These are phyloP conservation scores for Aurelia sp. DNA, from an alignment of 30 jellyfish, hydroid and myxozoan species.

Conservation along the genomic window DNA sequence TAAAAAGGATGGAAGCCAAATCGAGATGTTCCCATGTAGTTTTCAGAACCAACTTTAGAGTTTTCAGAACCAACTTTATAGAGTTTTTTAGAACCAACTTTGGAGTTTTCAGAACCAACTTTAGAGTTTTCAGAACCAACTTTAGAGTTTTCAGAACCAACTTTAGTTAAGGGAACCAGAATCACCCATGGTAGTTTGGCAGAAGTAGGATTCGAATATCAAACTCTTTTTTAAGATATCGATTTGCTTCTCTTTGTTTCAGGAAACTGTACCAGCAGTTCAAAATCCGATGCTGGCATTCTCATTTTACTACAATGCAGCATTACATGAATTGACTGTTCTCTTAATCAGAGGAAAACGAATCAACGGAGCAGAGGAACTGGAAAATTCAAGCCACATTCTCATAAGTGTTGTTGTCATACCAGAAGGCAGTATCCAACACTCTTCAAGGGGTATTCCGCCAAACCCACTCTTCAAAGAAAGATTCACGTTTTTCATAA, in stretches of 20 bases:
- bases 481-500: slow-evolving; percentile 53
- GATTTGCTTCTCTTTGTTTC: no score
- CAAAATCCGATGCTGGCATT: slow-evolving; percentile 19
- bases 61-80: no score
- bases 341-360: slow-evolving; percentile 34
- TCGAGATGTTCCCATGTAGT: slow-evolving; percentile 17
- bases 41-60: slow-evolving; percentile 11
- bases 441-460: slow-evolving; percentile 47
- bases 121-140: no score
- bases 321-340: slow-evolving; percentile 39
- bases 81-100: no score
- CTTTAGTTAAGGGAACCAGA: background rate
- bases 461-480: slow-evolving; percentile 88
- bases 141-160: slow-evolving; percentile 18
- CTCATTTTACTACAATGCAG: slow-evolving; percentile 34
- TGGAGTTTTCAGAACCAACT: no score
- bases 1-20: background rate
- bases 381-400: slow-evolving; percentile 15
- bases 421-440: slow-evolving; percentile 60
- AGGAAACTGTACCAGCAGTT: background rate
- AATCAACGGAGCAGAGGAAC: background rate
- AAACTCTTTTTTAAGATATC: no score
- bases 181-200: no score
- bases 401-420: slow-evolving; percentile 51
- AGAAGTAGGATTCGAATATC: no score